Conservation (phyloP, 2,797 vertebrate genomes). For the Acanthurus lineatus region DNA sequence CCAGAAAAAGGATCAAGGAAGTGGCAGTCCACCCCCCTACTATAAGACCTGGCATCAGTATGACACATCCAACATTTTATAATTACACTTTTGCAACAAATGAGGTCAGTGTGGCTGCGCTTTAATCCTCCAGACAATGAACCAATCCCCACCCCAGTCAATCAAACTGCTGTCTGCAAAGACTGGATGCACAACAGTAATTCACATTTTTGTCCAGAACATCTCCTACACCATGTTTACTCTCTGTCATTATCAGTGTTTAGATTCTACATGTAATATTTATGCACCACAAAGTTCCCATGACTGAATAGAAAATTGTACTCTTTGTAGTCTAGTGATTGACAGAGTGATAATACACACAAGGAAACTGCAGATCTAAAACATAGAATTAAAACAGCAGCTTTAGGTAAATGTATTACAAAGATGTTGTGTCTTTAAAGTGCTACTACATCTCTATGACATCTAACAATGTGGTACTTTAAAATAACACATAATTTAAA, state of each 20-base stretch:
- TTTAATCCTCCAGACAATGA: conserved; percentile 32
- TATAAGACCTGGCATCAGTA: conserved; percentile 33
- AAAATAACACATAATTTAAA: neutral
- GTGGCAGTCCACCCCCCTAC: conserved; percentile 3
- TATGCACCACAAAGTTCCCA: conserved; percentile 8
- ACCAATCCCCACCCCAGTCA: conserved; percentile 38
- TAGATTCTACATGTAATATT: conserved; percentile 6
- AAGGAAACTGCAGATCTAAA: conserved; percentile 3
- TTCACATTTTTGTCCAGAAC: conserved; percentile 26
- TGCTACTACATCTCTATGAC: neutral
- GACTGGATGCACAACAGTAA: conserved; percentile 19
- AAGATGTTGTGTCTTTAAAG: neutral
- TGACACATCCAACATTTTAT: conserved; percentile 63
- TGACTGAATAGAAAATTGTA: conserved; percentile 4
- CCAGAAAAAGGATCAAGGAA: conserved; percentile 29
- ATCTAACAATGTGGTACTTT: too few species aligned
- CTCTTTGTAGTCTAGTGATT: conserved; percentile 11
- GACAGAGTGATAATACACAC: conserved; percentile 4
- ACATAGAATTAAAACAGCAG: neutral
- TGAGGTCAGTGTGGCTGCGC: conserved; percentile 50
- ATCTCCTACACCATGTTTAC: conserved; percentile 3
- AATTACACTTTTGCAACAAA: conserved; percentile 64
- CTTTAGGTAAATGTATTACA: neutral
- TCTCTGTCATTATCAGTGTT: conserved; percentile 10
- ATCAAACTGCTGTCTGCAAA: conserved; percentile 29